Conservation (phyloP, 2,113 vertebrate species). For the Progne subis region DNA sequence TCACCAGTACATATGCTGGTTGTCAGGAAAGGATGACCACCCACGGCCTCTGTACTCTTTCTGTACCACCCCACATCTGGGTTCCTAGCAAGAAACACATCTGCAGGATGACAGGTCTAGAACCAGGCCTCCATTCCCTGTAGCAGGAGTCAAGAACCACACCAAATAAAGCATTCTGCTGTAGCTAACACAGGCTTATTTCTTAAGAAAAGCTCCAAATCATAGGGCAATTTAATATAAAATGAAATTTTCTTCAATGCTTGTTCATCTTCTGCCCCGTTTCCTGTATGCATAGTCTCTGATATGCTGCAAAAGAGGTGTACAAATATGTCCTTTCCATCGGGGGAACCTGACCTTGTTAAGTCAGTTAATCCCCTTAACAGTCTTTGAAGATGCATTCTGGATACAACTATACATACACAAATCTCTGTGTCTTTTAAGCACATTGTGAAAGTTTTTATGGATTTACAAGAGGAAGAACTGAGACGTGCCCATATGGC, state of each 20-base stretch:
- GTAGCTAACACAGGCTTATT: not conserved
- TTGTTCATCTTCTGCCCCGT: not conserved
- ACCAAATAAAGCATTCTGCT: not conserved
- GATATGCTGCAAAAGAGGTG: not conserved
- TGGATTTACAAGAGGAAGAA: not conserved
- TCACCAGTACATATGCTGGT: not conserved
- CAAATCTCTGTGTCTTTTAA: not conserved
- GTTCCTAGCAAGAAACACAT: not conserved
- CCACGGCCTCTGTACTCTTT: not conserved
- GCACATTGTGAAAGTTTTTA: not conserved
- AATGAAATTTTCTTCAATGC: not conserved
- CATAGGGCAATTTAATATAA: not conserved
- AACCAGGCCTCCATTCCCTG: not conserved
- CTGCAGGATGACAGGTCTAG: not conserved
- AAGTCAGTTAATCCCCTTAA: not conserved
- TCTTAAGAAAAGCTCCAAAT: not conserved
- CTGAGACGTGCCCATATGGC: not conserved
- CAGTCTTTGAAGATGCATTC: not conserved
- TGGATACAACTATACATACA: not conserved
- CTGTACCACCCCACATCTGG: not conserved
- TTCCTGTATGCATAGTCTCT: not conserved
- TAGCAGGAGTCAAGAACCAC: not conserved
- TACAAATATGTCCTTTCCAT: not conserved
- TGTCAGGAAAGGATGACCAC: not conserved
- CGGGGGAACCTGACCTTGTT: rapidly evolving